Conservation (phyloP, 2,888 invertebrate species). For the Quadriops clusia region DNA sequence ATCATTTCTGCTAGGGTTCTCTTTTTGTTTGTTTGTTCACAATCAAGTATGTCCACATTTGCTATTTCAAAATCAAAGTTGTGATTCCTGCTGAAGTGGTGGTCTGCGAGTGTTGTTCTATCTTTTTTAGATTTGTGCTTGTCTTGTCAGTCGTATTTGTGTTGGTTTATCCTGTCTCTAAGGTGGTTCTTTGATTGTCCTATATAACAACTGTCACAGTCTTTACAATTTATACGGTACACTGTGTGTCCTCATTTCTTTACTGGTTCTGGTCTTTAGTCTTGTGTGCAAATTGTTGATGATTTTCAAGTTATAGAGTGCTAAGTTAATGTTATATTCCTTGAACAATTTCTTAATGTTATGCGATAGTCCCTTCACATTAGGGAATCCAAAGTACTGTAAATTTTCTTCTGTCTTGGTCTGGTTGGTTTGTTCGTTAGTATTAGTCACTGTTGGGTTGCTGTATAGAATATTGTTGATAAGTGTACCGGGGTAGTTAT, state of each 20-base stretch:
- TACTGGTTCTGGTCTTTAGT: not conserved
- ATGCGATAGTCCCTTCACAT: not conserved
- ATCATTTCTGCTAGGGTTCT: not conserved
- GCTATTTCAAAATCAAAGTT: not conserved
- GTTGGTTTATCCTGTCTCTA: slow-evolving; percentile 1
- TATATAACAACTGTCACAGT: slow-evolving; percentile 1
- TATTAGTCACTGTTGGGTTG: not conserved
- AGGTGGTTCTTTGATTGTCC: slow-evolving; percentile 1
- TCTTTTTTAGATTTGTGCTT: too few relatives aligned
- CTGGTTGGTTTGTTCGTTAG: too few relatives aligned
- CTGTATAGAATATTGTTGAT: slow-evolving; percentile 1
- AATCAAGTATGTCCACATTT: too few relatives aligned
- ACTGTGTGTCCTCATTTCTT: not conserved
- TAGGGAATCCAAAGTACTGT: slow-evolving; percentile 1
- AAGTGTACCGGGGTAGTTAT: not conserved
- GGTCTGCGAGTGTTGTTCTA: not conserved
- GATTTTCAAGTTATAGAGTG: not conserved
- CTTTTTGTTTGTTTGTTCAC: too few relatives aligned
- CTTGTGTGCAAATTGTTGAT: not conserved
- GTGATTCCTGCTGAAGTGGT: not conserved
- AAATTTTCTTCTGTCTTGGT: too few relatives aligned
- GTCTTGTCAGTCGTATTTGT: too few relatives aligned
- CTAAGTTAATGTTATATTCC: not conserved
- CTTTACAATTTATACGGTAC: not conserved
- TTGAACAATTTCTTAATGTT: not conserved